phyloP scores from a whole-genome alignment of 2,797 vertebrate species.

The Malurus leucopterus region DNA sequence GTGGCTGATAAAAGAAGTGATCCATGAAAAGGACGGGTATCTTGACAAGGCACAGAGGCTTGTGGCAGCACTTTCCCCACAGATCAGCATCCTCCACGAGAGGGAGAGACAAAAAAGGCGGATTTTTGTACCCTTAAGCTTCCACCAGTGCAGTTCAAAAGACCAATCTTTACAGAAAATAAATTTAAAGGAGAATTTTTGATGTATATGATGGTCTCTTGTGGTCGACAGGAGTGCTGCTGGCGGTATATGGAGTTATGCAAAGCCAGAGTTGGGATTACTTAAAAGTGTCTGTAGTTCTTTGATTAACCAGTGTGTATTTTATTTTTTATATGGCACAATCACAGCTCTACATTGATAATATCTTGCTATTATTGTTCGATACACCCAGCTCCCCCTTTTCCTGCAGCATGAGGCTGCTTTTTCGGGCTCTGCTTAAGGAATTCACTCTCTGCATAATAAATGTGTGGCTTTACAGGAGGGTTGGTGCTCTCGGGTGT shows the following conservation, averaged over 20 bases:
- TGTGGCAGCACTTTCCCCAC: slow-evolving; percentile 46
- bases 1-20: slow-evolving; percentile 70
- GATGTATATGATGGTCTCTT: slow-evolving; percentile 77
- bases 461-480: not conserved
- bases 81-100: slow-evolving; percentile 50
- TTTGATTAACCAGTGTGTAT: slow-evolving; percentile 79
- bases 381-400: slow-evolving; percentile 12
- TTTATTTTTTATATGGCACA: slow-evolving; percentile 75
- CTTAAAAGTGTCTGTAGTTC: slow-evolving; percentile 76
- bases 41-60: slow-evolving; percentile 53
- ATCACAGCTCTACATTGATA: slow-evolving; percentile 71
- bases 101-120: slow-evolving; percentile 57
- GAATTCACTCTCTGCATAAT: not conserved
- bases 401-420: slow-evolving; percentile 23
- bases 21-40: slow-evolving; percentile 66
- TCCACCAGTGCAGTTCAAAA: slow-evolving; percentile 76
- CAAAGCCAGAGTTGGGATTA: slow-evolving; percentile 73
- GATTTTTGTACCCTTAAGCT: slow-evolving; percentile 78
- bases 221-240: slow-evolving; percentile 71
- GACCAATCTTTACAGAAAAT: slow-evolving; percentile 81
- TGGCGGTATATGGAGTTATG: slow-evolving; percentile 70
- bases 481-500: accelerated
- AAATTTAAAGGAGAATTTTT: slow-evolving; percentile 83
- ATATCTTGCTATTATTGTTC: slow-evolving; percentile 67
- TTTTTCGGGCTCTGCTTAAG: not conserved